A percentile compares a stretch with the other conserved stretches of the same genome.
Conservation (phyloP, 2,797 vertebrate genomes). For the Microcaecilia unicolor region DNA sequence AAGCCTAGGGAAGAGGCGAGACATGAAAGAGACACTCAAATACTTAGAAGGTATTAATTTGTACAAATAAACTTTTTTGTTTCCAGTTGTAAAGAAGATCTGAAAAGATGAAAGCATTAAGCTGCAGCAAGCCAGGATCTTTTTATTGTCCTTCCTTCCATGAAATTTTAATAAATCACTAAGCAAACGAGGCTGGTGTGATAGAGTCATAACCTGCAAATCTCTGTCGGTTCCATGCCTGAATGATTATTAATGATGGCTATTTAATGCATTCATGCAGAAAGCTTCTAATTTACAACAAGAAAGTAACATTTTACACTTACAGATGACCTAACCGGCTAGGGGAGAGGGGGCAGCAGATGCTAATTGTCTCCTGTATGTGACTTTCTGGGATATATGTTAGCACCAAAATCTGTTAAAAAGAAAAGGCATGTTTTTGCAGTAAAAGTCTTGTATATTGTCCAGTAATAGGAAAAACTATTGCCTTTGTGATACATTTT, state of each 20-base stretch:
- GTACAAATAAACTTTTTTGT: too few species aligned
- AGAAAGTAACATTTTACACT: slow-evolving; percentile 6
- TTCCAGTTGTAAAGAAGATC: too few species aligned
- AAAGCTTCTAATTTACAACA: slow-evolving; percentile 22
- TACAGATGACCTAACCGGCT: slow-evolving; percentile 1
- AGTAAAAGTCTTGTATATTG: slow-evolving; percentile 1
- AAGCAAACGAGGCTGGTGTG: slow-evolving; percentile 21
- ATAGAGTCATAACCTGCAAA: slow-evolving; percentile 28
- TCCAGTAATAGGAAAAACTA: too few species aligned
- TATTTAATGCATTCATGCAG: slow-evolving; percentile 25
- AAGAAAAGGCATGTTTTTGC: neutral
- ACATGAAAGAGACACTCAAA: too few species aligned
- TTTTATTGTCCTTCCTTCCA: slow-evolving; percentile 18
- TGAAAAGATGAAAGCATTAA: slow-evolving; percentile 11
- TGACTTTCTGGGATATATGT: neutral
- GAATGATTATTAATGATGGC: slow-evolving; percentile 29
- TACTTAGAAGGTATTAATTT: too few species aligned
- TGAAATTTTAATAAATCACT: slow-evolving; percentile 33
- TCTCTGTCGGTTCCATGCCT: slow-evolving; percentile 23
- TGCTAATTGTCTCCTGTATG: slow-evolving; percentile 9
- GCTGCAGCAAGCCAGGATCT: slow-evolving; percentile 1
- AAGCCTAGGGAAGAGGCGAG: too few species aligned
- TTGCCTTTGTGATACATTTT: neutral
- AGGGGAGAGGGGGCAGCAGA: neutral
- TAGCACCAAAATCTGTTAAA: too few species aligned